phyloP scores from a whole-genome alignment of 2,113 vertebrate species.

The Seriola quinqueradiata region DNA sequence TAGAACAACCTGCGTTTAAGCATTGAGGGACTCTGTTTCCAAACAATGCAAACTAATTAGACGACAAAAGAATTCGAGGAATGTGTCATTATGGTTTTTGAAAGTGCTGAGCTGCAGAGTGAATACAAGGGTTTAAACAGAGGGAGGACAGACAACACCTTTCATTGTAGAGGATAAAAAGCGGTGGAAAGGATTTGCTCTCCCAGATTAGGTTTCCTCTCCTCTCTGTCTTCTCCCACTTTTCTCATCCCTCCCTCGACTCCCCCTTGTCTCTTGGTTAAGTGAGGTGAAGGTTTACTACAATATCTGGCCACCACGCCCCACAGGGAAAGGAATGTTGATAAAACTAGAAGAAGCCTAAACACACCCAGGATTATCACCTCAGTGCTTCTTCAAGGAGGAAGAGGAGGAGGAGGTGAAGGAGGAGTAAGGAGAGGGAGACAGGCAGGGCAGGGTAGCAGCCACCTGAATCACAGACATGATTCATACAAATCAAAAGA shows the following conservation, averaged over 20 bases:
- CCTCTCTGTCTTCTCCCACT: conserved; percentile 1
- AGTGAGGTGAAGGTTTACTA: conserved; percentile 52
- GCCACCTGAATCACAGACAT: conserved; percentile 13
- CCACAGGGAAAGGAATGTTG: conserved; percentile 69
- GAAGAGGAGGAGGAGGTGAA: neutral
- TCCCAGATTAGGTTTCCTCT: conserved; percentile 1
- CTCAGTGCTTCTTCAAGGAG: conserved; percentile 11
- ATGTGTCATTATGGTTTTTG: conserved; percentile 64
- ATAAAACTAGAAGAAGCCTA: conserved; percentile 62
- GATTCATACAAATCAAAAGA: conserved; percentile 8
- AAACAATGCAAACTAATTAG: conserved; percentile 51
- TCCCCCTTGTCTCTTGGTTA: neutral
- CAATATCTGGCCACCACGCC: conserved; percentile 52
- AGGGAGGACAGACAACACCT: conserved; percentile 25
- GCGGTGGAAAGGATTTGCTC: conserved; percentile 40
- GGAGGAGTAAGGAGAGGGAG: neutral
- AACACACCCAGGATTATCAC: conserved; percentile 63
- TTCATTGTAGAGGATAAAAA: conserved; percentile 51
- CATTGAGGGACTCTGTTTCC: neutral
- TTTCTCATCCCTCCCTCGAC: neutral
- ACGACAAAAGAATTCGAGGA: conserved; percentile 51
- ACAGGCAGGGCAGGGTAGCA: neutral
- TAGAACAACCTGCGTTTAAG: conserved; percentile 19
- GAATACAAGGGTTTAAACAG: conserved; percentile 35
- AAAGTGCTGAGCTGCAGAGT: conserved; percentile 37